Conservation (phyloP, 2,113 vertebrate species). For the Myrmecophaga tridactyla region DNA sequence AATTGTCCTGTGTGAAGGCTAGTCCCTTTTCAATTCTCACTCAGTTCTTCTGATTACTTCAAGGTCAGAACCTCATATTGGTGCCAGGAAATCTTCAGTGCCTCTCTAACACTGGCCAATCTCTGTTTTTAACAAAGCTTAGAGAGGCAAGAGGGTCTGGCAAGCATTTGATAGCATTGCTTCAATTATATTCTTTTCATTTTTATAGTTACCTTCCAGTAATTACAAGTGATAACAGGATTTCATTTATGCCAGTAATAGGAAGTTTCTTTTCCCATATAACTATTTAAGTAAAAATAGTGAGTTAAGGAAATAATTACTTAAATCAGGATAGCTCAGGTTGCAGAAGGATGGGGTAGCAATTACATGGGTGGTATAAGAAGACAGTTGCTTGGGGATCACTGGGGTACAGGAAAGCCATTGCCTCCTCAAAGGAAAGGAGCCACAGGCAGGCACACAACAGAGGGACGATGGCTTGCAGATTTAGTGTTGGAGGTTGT, state of each 20-base stretch:
- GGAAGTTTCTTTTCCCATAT: background rate
- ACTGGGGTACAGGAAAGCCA: background rate
- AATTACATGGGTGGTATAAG: background rate
- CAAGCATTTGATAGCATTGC: background rate
- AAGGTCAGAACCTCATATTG: background rate
- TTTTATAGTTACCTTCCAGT: background rate
- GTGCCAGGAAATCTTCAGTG: background rate
- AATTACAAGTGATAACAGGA: background rate
- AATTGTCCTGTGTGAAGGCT: background rate
- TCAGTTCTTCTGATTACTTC: background rate
- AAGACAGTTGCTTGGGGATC: background rate
- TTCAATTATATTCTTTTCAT: background rate
- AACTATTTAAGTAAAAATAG: background rate
- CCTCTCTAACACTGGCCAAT: background rate
- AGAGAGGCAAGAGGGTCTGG: background rate
- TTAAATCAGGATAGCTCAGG: background rate
- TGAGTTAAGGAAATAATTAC: background rate
- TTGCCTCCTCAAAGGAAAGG: background rate
- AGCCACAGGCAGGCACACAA: background rate
- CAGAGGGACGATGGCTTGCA: conserved; percentile 21
- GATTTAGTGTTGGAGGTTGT: background rate
- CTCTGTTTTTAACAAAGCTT: background rate
- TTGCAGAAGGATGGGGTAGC: background rate
- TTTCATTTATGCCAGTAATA: background rate
- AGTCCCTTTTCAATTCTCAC: background rate